Evolutionary conservation across 2,797 vertebrate species (phyloP).

Genomic region (Holocentrus rufus): DNA sequence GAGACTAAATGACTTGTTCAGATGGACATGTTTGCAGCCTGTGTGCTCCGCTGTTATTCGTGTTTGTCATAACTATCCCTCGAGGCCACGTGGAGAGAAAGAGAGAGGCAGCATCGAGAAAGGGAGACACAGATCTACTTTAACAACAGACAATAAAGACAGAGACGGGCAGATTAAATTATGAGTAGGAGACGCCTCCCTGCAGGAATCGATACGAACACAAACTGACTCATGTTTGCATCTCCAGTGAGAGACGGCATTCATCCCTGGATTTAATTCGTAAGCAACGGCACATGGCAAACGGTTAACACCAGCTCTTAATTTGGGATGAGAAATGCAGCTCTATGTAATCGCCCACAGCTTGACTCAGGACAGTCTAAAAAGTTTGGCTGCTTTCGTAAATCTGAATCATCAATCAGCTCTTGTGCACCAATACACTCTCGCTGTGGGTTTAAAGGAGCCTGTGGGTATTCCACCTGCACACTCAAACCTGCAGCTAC

Average conservation of each 20-base stretch:
- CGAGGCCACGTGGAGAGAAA: conserved; percentile 9
- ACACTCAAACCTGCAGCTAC: neutral
- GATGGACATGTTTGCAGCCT: no score
- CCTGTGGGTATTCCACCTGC: conserved; percentile 48
- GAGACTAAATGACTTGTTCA: no score
- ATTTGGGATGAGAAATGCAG: conserved; percentile 13
- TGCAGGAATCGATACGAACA: conserved; percentile 20
- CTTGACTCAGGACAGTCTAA: conserved; percentile 15
- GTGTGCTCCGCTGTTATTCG: neutral
- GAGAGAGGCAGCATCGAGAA: conserved; percentile 21
- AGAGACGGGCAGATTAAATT: conserved; percentile 17
- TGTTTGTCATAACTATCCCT: conserved; percentile 27
- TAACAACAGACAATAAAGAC: neutral
- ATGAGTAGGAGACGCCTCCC: conserved; percentile 27
- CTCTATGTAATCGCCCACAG: conserved; percentile 11
- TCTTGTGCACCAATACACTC: conserved; percentile 10
- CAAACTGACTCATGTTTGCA: conserved; percentile 23
- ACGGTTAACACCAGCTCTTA: conserved; percentile 15
- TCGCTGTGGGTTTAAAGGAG: conserved; percentile 11
- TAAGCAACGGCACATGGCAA: conserved; percentile 17
- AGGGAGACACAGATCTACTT: neutral
- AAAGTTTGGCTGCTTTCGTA: conserved; percentile 24
- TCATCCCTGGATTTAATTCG: conserved; percentile 29
- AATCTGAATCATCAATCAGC: conserved; percentile 40
- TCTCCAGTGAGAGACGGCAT: conserved; percentile 10